These are phyloP conservation scores for Coryphaenoides rupestris DNA, from an alignment of 2,113 vertebrate genomes.

Conservation along the genomic window DNA sequence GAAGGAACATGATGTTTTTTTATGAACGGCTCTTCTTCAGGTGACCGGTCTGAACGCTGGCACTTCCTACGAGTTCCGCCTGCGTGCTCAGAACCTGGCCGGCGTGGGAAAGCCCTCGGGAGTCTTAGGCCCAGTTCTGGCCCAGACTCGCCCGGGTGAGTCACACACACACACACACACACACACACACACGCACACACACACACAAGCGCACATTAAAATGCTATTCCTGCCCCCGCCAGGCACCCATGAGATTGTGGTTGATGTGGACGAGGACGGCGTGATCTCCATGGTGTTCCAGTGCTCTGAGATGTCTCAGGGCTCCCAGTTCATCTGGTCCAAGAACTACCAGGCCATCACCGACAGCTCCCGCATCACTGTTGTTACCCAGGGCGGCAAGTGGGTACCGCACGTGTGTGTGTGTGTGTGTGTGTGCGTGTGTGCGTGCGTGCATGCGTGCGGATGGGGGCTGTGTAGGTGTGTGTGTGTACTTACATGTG, in stretches of 20 bases:
- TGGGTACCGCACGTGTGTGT: constrained; percentile 53
- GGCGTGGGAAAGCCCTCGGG: constrained; percentile 88
- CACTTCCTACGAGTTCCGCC: constrained; percentile 82
- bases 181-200: neutral
- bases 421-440: neutral
- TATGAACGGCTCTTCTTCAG: constrained; percentile 52
- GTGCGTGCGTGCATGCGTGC: too few relatives aligned
- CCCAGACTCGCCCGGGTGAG: constrained; percentile 89
- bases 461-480: too few relatives aligned
- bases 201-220: neutral
- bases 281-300: constrained; percentile 94
- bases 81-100: constrained; percentile 86
- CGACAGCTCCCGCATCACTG: constrained; percentile 79
- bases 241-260: constrained; percentile 92
- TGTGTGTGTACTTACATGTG: too few relatives aligned
- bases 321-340: constrained; percentile 91
- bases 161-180: constrained; percentile 12
- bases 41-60: constrained; percentile 79
- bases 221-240: constrained; percentile 7
- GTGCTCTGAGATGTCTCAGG: constrained; percentile 84
- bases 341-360: constrained; percentile 88
- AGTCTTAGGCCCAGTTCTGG: constrained; percentile 78
- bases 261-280: constrained; percentile 92
- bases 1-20: too few relatives aligned
- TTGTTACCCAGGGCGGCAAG: constrained; percentile 84